phyloP scores from a whole-genome alignment of 2,888 invertebrate genomes.

The Polietes domitor region DNA sequence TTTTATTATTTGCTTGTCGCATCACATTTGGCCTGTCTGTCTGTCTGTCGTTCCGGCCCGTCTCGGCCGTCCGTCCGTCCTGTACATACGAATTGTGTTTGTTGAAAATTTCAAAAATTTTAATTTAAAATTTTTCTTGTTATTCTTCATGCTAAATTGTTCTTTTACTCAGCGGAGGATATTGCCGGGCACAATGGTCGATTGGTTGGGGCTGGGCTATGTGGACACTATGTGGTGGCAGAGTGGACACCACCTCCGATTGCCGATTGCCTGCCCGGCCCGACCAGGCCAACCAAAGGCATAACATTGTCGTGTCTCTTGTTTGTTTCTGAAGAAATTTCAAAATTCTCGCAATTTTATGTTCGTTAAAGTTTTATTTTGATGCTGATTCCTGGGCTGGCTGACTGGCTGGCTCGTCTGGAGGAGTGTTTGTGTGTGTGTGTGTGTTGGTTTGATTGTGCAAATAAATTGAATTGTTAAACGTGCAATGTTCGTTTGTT shows the following conservation, averaged over 20 bases:
- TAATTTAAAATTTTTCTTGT: slow-evolving; percentile 80
- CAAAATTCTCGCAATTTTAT: slow-evolving; percentile 81
- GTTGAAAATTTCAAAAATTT: slow-evolving; percentile 80
- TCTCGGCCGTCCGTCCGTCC: not conserved
- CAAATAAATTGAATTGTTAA: slow-evolving; percentile 80
- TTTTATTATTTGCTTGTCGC: slow-evolving; percentile 37
- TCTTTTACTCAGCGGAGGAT: slow-evolving; percentile 36
- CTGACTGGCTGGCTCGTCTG: slow-evolving; percentile 11
- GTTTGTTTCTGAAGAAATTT: slow-evolving; percentile 81
- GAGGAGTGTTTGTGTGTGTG: not conserved
- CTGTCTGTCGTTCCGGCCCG: not conserved
- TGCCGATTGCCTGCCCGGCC: slow-evolving; percentile 16
- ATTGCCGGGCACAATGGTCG: not conserved
- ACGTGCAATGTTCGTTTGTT: slow-evolving; percentile 74
- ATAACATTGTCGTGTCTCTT: slow-evolving; percentile 79
- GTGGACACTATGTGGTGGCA: slow-evolving; percentile 36
- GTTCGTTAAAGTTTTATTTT: slow-evolving; percentile 76
- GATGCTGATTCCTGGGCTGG: slow-evolving; percentile 51
- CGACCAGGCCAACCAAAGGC: slow-evolving; percentile 27
- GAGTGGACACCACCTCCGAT: slow-evolving; percentile 45
- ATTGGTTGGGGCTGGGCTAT: not conserved
- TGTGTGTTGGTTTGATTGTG: slow-evolving; percentile 71
- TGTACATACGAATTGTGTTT: slow-evolving; percentile 58
- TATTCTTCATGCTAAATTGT: slow-evolving; percentile 76
- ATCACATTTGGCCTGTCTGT: not conserved